phyloP scores from a whole-genome alignment of 2,113 vertebrate genomes.

The Saguinus midas region DNA sequence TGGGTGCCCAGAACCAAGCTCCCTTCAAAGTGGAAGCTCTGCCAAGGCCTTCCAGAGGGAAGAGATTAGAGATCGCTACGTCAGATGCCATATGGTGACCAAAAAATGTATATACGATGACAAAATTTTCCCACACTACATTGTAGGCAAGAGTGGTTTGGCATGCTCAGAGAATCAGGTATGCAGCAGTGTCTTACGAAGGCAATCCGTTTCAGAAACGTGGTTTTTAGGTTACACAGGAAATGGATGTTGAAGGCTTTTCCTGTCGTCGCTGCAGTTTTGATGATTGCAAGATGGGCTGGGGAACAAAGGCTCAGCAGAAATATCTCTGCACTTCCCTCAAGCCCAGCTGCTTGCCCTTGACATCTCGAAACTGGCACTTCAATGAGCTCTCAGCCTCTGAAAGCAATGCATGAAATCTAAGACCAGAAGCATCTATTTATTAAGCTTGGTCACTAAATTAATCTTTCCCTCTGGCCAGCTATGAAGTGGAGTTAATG shows the following conservation, averaged over 20 bases:
- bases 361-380: conserved; percentile 62
- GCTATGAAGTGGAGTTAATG: conserved; percentile 40
- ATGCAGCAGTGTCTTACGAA: not conserved
- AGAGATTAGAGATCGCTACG: not conserved
- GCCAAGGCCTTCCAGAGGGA: not conserved
- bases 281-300: not conserved
- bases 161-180: not conserved
- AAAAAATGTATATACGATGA: not conserved
- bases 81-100: not conserved
- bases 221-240: not conserved
- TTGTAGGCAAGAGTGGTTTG: not conserved
- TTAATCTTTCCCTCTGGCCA: conserved; percentile 37
- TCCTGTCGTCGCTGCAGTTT: conserved; percentile 33
- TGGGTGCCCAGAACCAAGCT: conserved; percentile 1
- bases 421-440: conserved; percentile 66
- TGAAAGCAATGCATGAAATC: not conserved
- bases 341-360: conserved; percentile 60
- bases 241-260: conserved; percentile 33
- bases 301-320: conserved; percentile 62
- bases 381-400: conserved; percentile 28
- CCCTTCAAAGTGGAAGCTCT: conserved; percentile 34
- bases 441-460: conserved; percentile 48
- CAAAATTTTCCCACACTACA: not conserved
- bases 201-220: not conserved
- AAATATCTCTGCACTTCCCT: conserved; percentile 55